phyloP scores from a whole-genome alignment of 2,797 vertebrate species.

The Eurystomus glaucurus region DNA sequence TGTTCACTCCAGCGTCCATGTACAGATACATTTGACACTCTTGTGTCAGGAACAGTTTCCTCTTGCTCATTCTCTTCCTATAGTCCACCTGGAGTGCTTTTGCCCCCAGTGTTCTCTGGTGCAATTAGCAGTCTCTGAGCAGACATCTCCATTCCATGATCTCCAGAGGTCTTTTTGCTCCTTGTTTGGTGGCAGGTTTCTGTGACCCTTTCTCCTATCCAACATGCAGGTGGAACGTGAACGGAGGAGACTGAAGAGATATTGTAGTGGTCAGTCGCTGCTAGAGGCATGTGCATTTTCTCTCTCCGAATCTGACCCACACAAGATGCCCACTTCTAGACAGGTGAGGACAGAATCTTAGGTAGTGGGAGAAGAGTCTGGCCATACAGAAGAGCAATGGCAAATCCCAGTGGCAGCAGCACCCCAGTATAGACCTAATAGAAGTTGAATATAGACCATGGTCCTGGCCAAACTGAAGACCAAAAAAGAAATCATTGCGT shows the following conservation, averaged over 20 bases:
- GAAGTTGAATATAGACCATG: rapidly evolving
- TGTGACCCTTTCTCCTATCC: neutral
- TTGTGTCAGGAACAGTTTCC: neutral
- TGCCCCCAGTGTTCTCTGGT: rapidly evolving
- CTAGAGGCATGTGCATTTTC: neutral
- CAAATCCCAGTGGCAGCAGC: neutral
- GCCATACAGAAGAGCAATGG: neutral
- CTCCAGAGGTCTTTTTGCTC: neutral
- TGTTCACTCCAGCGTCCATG: rapidly evolving
- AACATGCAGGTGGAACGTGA: slow-evolving; percentile 74
- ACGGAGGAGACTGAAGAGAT: slow-evolving; percentile 77
- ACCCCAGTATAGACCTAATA: neutral
- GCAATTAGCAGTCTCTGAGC: neutral
- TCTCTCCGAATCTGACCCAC: neutral
- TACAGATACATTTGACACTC: neutral
- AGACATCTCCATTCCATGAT: neutral
- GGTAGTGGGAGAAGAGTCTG: neutral
- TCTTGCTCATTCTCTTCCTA: neutral
- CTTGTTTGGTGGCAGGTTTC: neutral
- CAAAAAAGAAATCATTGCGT: neutral
- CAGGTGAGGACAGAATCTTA: slow-evolving; percentile 1
- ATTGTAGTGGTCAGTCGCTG: neutral
- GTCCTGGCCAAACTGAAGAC: neutral
- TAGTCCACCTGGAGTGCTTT: rapidly evolving
- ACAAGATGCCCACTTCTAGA: neutral